phyloP scores from a whole-genome alignment of 1,140 invertebrate species.

The Ceratina australensis region DNA sequence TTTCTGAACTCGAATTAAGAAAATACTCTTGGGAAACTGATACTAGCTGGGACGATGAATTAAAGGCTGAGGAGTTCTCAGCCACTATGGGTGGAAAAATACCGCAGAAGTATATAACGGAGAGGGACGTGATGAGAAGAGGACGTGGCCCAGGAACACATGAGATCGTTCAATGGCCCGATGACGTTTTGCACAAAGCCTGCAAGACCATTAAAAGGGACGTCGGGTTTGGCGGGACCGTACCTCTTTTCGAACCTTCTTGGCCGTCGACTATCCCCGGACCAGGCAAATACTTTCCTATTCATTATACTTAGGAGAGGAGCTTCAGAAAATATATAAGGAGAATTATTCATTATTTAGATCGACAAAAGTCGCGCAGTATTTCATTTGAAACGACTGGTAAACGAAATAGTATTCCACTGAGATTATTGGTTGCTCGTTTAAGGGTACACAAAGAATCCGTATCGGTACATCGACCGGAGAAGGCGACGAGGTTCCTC shows the following conservation, averaged over 20 bases:
- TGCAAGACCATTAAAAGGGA: constrained; percentile 32
- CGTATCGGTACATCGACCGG: constrained; percentile 53
- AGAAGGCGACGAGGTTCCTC: constrained; percentile 39
- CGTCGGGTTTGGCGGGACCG: constrained; percentile 52
- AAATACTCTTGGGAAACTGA: background rate
- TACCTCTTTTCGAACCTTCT: constrained; percentile 23
- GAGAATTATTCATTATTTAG: too few relatives aligned
- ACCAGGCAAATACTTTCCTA: constrained; percentile 45
- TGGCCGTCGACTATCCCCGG: constrained; percentile 49
- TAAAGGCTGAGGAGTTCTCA: constrained; percentile 45
- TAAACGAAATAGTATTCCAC: background rate
- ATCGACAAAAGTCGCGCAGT: too few relatives aligned
- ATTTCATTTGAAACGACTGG: too few relatives aligned
- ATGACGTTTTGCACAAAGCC: constrained; percentile 6
- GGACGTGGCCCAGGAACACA: constrained; percentile 49
- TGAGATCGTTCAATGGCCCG: constrained; percentile 54
- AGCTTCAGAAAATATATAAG: background rate
- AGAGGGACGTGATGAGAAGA: constrained; percentile 15
- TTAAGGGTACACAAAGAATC: constrained; percentile 59
- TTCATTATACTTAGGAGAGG: background rate
- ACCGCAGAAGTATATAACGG: background rate
- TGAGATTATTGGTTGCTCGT: background rate
- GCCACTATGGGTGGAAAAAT: constrained; percentile 11
- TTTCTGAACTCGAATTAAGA: background rate
- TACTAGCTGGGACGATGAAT: constrained; percentile 47